These are phyloP conservation scores for Bucco capensis DNA, from an alignment of 2,113 vertebrate genomes.

Conservation along the genomic window DNA sequence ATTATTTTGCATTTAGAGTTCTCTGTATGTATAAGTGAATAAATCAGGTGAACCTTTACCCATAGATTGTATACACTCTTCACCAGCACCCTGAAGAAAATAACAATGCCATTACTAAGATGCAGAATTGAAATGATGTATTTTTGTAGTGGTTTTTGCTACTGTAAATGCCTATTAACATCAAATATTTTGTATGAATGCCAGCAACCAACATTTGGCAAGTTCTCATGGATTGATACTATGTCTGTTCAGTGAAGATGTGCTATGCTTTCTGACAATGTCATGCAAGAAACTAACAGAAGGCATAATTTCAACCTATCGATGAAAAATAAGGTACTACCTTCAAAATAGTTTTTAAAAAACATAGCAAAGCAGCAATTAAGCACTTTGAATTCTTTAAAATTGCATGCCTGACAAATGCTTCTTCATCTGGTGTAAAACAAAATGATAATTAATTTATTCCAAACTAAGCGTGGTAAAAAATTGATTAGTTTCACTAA, in stretches of 20 bases:
- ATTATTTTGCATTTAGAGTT: background rate
- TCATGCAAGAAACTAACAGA: background rate
- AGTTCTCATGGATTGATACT: background rate
- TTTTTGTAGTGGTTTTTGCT: background rate
- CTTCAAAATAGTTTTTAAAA: background rate
- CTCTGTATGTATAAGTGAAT: background rate
- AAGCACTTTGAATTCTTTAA: background rate
- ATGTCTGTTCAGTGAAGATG: background rate
- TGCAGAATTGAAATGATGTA: background rate
- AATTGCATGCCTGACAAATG: background rate
- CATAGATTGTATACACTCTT: background rate
- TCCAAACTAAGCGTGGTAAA: background rate
- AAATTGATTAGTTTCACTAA: background rate
- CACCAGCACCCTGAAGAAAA: background rate
- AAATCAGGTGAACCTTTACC: background rate
- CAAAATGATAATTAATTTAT: background rate
- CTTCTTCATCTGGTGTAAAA: background rate
- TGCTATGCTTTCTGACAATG: background rate
- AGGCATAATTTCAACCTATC: background rate
- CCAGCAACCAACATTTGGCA: background rate
- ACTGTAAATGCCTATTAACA: background rate
- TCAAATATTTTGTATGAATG: background rate
- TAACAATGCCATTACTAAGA: background rate
- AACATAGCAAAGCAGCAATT: background rate
- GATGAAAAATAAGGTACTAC: background rate